These are phyloP conservation scores for Itoplectis maculator DNA, from an alignment of 2,888 invertebrate genomes.

Conservation along the genomic window DNA sequence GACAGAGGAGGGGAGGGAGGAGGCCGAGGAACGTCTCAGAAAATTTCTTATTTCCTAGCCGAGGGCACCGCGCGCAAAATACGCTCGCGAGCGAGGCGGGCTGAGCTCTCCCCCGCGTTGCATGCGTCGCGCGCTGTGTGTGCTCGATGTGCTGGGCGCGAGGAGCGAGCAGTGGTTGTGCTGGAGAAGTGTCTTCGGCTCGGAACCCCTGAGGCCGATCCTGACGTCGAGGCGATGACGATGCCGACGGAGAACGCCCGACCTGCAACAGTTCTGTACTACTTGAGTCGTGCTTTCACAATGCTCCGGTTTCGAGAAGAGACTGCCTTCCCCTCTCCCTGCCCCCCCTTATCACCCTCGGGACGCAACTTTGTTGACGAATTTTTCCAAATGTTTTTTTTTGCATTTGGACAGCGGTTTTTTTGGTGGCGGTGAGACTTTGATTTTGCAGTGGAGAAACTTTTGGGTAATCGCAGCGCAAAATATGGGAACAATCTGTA, in stretches of 20 bases:
- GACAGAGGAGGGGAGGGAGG: too few species aligned
- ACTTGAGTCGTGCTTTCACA: conserved; percentile 37
- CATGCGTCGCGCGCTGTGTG: conserved; percentile 1
- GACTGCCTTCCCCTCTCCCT: neutral
- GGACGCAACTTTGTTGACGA: too few species aligned
- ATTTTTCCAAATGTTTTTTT: too few species aligned
- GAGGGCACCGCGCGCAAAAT: conserved; percentile 72
- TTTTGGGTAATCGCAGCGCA: too few species aligned
- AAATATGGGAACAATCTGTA: too few species aligned
- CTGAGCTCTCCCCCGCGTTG: conserved; percentile 53
- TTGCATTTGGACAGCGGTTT: neutral
- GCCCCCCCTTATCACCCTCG: too few species aligned
- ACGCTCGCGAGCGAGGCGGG: conserved; percentile 47
- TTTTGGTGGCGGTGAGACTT: too few species aligned
- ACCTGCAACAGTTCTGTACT: conserved; percentile 25
- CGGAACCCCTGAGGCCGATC: conserved; percentile 33
- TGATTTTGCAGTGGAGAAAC: too few species aligned
- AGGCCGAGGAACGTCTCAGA: conserved; percentile 83
- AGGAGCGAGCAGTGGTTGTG: too few species aligned
- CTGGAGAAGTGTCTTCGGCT: conserved; percentile 29
- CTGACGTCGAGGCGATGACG: too few species aligned
- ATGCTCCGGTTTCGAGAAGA: conserved; percentile 33
- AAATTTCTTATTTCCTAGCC: conserved; percentile 84
- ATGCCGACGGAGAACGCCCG: conserved; percentile 31
- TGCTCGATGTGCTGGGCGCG: neutral